These are phyloP conservation scores for Coturnix japonica DNA, from an alignment of 2,113 vertebrate genomes.

Conservation along the genomic window DNA sequence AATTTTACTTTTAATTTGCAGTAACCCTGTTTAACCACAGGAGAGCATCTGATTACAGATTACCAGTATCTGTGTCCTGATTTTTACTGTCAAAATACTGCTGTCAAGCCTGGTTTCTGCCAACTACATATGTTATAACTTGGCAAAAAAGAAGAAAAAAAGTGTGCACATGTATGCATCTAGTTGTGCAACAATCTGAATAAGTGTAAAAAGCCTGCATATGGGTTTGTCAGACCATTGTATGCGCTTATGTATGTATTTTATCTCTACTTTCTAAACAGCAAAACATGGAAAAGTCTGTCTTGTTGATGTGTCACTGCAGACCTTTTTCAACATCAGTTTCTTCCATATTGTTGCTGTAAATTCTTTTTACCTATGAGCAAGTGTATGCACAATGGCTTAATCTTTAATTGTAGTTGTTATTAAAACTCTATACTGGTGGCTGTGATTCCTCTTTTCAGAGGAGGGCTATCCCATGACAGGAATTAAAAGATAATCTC, in stretches of 20 bases:
- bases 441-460: neutral
- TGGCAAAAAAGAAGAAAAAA: neutral
- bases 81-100: neutral
- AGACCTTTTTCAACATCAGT: neutral
- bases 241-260: neutral
- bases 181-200: neutral
- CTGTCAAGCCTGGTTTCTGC: neutral
- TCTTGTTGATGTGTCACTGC: neutral
- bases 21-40: conserved; percentile 29
- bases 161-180: neutral
- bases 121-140: neutral
- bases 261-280: neutral
- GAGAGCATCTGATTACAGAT: conserved; percentile 25
- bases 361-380: neutral
- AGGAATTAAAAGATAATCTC: neutral
- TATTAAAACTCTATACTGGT: neutral
- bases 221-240: neutral
- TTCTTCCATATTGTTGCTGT: neutral
- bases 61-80: neutral
- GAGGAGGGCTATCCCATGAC: neutral
- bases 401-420: neutral
- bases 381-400: neutral
- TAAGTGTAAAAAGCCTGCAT: neutral
- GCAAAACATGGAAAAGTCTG: neutral
- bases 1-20: neutral